phyloP scores from a whole-genome alignment of 1,140 invertebrate genomes.

The Panagrolaimus sp. region DNA sequence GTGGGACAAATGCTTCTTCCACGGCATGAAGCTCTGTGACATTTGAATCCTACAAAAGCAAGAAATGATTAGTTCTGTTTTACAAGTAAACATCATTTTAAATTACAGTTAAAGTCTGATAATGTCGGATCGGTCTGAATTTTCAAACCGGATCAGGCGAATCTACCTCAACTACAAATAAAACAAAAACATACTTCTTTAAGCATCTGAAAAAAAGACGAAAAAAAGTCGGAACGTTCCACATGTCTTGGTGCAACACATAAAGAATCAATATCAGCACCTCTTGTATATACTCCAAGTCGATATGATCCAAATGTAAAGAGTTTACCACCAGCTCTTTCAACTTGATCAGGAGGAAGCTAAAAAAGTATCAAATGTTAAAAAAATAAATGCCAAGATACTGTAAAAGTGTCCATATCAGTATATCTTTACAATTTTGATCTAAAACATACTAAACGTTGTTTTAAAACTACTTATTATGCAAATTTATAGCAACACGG shows the following conservation, averaged over 20 bases:
- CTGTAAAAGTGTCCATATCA: not conserved
- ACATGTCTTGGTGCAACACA: constrained; percentile 95
- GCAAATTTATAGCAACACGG: too few species aligned
- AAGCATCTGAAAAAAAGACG: constrained; percentile 83
- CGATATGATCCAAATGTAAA: constrained; percentile 96
- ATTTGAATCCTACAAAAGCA: constrained; percentile 52
- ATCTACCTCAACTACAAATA: too few species aligned
- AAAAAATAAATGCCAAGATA: constrained; percentile 19
- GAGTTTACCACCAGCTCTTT: constrained; percentile 83
- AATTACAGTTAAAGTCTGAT: constrained; percentile 17
- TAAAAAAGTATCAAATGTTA: constrained; percentile 67
- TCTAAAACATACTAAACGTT: too few species aligned
- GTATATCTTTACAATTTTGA: too few species aligned
- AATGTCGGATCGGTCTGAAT: constrained; percentile 18
- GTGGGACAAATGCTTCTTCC: constrained; percentile 96
- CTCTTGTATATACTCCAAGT: constrained; percentile 78
- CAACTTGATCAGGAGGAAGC: constrained; percentile 76
- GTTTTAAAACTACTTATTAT: too few species aligned
- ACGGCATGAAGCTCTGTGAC: constrained; percentile 69
- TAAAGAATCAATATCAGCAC: constrained; percentile 96
- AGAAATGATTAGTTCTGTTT: constrained; percentile 9
- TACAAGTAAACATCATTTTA: too few species aligned
- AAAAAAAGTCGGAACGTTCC: constrained; percentile 85
- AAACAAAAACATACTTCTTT: constrained; percentile 67
- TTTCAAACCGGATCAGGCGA: too few species aligned